Conservation (phyloP, 2,797 vertebrate species). For the Myripristis murdjan region DNA sequence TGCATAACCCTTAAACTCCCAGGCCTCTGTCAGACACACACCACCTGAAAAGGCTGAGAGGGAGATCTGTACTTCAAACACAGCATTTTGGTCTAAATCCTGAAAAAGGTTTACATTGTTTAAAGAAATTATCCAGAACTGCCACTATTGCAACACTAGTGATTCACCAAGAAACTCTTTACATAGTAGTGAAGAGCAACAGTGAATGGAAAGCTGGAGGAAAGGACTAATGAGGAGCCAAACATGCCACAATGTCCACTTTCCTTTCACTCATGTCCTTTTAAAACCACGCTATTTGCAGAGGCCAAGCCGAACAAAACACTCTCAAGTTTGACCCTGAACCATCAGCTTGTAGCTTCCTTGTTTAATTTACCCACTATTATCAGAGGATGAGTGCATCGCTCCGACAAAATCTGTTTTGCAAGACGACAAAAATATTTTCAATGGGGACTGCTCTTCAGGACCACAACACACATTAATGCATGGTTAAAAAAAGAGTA, state of each 20-base stretch:
- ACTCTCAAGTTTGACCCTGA: neutral
- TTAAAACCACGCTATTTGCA: neutral
- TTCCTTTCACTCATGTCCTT: constrained; percentile 16
- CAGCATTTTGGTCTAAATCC: too few species aligned
- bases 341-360: neutral
- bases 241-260: constrained; percentile 15
- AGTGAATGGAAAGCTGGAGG: constrained; percentile 13
- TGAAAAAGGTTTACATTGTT: too few species aligned
- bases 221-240: constrained; percentile 22
- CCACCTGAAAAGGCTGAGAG: too few species aligned
- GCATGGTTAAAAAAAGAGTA: neutral
- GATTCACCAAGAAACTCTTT: neutral
- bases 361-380: constrained; percentile 19
- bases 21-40: too few species aligned
- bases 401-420: neutral
- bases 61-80: too few species aligned
- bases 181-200: constrained; percentile 3
- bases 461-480: neutral
- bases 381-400: too few species aligned
- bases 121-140: too few species aligned
- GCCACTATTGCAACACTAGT: too few species aligned
- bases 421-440: neutral
- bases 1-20: too few species aligned
- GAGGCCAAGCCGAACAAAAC: constrained; percentile 15
- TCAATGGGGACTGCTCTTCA: neutral